A percentile compares a stretch with the other conserved stretches of the same genome.
Evolutionary conservation across 1,140 invertebrate species (phyloP).

Genomic region (Aethina tumida): DNA sequence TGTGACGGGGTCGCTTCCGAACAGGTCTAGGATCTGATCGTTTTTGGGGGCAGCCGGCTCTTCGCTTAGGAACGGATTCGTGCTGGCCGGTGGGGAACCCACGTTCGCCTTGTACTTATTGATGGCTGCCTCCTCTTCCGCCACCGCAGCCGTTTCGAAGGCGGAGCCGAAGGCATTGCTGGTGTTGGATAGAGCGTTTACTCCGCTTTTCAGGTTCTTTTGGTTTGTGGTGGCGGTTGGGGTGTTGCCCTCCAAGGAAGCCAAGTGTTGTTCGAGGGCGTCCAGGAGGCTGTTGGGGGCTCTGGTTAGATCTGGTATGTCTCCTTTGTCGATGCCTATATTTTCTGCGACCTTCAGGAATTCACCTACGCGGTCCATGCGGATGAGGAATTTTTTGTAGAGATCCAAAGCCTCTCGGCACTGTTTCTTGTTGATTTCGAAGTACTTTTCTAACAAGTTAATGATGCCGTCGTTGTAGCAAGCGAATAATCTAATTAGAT

Average conservation of each 20-base stretch:
- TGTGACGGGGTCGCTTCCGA: slow-evolving; percentile 46
- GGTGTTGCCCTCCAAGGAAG: slow-evolving; percentile 84
- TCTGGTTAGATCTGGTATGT: slow-evolving; percentile 97
- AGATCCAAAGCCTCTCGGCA: slow-evolving; percentile 95
- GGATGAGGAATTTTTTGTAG: slow-evolving; percentile 98
- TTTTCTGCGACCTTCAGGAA: slow-evolving; percentile 96
- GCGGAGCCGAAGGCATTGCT: slow-evolving; percentile 77
- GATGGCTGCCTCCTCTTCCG: slow-evolving; percentile 89
- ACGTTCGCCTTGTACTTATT: slow-evolving; percentile 89
- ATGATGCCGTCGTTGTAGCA: slow-evolving; percentile 99
- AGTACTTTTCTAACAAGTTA: slow-evolving; percentile 98
- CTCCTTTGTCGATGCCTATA: slow-evolving; percentile 97
- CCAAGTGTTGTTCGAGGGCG: slow-evolving; percentile 93
- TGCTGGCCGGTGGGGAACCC: slow-evolving; percentile 61
- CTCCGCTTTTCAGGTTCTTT: slow-evolving; percentile 81
- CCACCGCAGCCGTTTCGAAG: slow-evolving; percentile 76
- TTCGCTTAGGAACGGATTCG: slow-evolving; percentile 78
- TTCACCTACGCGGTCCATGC: slow-evolving; percentile 98
- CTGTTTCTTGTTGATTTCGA: slow-evolving; percentile 99
- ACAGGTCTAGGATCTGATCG: slow-evolving; percentile 73
- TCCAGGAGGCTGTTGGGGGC: slow-evolving; percentile 97
- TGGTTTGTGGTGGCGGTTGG: slow-evolving; percentile 74
- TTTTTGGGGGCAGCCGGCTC: slow-evolving; percentile 36
- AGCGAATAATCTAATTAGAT: slow-evolving; percentile 96
- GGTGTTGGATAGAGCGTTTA: slow-evolving; percentile 79